phyloP scores from a whole-genome alignment of 2,113 vertebrate genomes.

The Vulpes vulpes region DNA sequence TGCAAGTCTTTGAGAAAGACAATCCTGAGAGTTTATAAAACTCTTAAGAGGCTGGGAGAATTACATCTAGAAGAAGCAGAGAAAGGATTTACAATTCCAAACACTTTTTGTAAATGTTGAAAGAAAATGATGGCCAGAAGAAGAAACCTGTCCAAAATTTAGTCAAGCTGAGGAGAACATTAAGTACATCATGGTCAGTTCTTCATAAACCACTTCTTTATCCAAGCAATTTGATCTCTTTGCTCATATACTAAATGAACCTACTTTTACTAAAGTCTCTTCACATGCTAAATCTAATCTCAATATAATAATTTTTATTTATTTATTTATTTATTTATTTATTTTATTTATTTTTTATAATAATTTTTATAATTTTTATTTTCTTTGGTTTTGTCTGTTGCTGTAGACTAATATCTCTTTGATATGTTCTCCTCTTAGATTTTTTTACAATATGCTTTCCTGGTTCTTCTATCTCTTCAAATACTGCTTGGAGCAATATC shows the following conservation, averaged over 20 bases:
- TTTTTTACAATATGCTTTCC: background rate
- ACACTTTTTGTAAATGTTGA: slow-evolving; percentile 3
- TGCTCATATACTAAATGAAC: background rate
- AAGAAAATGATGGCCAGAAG: background rate
- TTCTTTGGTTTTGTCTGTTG: background rate
- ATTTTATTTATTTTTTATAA: too few species aligned
- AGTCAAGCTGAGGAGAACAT: background rate
- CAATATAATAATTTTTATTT: background rate
- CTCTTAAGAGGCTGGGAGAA: background rate
- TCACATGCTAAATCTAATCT: background rate
- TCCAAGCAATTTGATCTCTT: background rate
- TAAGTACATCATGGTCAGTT: background rate
- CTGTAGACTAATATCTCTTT: background rate
- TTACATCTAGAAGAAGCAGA: background rate
- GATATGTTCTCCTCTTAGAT: background rate
- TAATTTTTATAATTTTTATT: background rate
- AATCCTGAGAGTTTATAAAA: slow-evolving; percentile 15
- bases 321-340: too few species aligned
- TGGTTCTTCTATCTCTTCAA: background rate
- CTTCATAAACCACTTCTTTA: background rate
- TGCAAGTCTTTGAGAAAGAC: background rate
- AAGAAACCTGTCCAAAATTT: background rate
- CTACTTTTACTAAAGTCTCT: slow-evolving; percentile 1
- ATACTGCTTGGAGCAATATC: background rate
- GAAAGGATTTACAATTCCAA: background rate